phyloP scores from a whole-genome alignment of 2,797 vertebrate genomes.

The Aphelocoma californica region DNA sequence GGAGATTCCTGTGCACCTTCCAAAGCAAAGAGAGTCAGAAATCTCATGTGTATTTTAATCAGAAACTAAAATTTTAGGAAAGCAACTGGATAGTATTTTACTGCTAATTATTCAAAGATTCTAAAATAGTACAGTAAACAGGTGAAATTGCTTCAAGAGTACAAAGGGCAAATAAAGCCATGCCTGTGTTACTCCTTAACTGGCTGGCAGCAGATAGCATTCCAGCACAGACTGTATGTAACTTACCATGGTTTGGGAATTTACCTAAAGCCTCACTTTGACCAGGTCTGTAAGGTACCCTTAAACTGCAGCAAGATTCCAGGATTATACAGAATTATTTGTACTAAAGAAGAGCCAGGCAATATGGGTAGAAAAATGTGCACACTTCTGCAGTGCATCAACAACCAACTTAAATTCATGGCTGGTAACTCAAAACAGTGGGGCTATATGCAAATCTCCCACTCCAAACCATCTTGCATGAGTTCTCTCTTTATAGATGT shows the following conservation, averaged over 20 bases:
- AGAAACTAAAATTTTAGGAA: conserved; percentile 44
- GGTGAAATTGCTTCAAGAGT: conserved; percentile 32
- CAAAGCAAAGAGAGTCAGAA: background rate
- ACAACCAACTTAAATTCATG: background rate
- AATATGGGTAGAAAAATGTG: background rate
- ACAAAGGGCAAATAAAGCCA: background rate
- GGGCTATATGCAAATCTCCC: background rate
- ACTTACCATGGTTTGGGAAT: background rate
- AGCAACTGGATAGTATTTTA: conserved; percentile 49
- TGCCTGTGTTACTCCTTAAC: background rate
- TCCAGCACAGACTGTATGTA: background rate
- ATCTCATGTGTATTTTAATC: conserved; percentile 9
- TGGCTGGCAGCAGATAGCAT: background rate
- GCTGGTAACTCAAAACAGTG: background rate
- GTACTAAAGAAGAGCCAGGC: background rate
- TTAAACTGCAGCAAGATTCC: background rate
- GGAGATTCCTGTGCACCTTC: background rate
- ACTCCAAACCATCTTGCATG: background rate
- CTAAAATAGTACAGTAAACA: conserved; percentile 54
- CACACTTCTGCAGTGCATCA: background rate
- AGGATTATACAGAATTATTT: background rate
- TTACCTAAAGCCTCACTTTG: background rate
- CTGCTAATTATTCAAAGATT: conserved; percentile 31
- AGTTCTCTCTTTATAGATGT: background rate
- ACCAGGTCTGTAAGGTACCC: background rate